Evolutionary conservation across 1,140 invertebrate species (phyloP).

Genomic region (Drosophila pectinifera): DNA sequence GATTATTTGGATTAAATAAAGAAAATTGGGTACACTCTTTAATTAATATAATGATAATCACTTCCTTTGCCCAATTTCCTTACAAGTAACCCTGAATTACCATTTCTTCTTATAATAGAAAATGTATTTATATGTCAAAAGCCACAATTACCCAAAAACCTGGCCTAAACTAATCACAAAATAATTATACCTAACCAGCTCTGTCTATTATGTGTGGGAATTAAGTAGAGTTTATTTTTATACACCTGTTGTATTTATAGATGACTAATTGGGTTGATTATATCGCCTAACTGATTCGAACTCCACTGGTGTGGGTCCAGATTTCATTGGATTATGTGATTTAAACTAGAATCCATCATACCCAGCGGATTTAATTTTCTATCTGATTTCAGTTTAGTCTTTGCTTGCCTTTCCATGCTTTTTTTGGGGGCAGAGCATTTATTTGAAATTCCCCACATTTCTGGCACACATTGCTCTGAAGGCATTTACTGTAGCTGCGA

Average conservation of each 20-base stretch:
- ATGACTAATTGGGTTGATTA: neutral
- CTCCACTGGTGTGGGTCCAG: neutral
- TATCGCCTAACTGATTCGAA: neutral
- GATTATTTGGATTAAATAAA: no score
- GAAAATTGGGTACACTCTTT: no score
- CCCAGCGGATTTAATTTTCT: constrained; percentile 5
- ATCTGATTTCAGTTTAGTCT: constrained; percentile 17
- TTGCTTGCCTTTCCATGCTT: neutral
- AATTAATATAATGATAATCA: no score
- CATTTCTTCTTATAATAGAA: neutral
- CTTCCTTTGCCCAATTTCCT: no score
- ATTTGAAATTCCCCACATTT: constrained; percentile 34
- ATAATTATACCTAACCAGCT: neutral
- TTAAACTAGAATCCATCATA: constrained; percentile 5
- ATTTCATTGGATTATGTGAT: neutral
- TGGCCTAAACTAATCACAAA: neutral
- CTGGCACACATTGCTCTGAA: constrained; percentile 35
- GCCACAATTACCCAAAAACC: neutral
- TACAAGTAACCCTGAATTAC: no score
- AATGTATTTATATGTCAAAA: neutral
- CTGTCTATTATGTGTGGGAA: neutral
- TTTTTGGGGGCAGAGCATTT: neutral
- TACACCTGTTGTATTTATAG: constrained; percentile 3
- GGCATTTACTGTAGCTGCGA: constrained; percentile 17
- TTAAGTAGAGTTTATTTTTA: neutral